phyloP scores from a whole-genome alignment of 2,888 invertebrate genomes.

The Steinernema hermaphroditum region DNA sequence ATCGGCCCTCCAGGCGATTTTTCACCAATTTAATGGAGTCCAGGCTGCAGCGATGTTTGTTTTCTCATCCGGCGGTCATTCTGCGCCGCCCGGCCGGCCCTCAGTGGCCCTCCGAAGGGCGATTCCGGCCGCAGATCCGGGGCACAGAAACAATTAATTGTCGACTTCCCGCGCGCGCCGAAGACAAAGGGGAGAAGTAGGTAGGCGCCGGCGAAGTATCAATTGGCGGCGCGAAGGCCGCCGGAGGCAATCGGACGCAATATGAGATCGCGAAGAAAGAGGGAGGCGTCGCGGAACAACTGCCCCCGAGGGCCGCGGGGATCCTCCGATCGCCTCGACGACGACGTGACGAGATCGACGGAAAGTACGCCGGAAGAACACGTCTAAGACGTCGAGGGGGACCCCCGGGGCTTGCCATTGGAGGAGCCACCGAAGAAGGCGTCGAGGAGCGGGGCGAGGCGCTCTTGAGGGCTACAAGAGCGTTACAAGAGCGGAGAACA shows the following conservation, averaged over 20 bases:
- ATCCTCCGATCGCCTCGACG: slow-evolving; percentile 15
- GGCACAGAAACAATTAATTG: slow-evolving; percentile 18
- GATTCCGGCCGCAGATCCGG: too few relatives aligned
- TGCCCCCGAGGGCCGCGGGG: slow-evolving; percentile 26
- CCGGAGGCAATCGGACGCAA: slow-evolving; percentile 26
- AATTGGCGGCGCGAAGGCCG: slow-evolving; percentile 21
- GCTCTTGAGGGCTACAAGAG: slow-evolving; percentile 12
- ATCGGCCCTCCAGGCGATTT: slow-evolving; percentile 10
- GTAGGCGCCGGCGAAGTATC: slow-evolving; percentile 25
- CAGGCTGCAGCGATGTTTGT: slow-evolving; percentile 26
- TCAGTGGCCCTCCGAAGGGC: too few relatives aligned
- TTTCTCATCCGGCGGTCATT: slow-evolving; percentile 22
- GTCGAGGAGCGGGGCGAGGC: neutral
- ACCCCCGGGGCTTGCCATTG: neutral
- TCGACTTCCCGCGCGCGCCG: slow-evolving; percentile 17
- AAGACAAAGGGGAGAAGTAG: slow-evolving; percentile 12
- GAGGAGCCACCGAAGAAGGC: too few relatives aligned
- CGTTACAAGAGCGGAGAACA: slow-evolving; percentile 20
- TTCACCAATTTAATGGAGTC: slow-evolving; percentile 24
- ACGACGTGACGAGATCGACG: neutral
- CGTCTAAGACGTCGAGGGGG: too few relatives aligned
- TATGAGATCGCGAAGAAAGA: slow-evolving; percentile 11
- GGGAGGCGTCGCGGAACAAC: slow-evolving; percentile 20
- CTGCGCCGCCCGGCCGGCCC: too few relatives aligned
- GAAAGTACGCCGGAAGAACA: neutral